These are phyloP conservation scores for Campylomormyrus tamandua DNA, from an alignment of 2,113 vertebrate species.

Conservation along the genomic window DNA sequence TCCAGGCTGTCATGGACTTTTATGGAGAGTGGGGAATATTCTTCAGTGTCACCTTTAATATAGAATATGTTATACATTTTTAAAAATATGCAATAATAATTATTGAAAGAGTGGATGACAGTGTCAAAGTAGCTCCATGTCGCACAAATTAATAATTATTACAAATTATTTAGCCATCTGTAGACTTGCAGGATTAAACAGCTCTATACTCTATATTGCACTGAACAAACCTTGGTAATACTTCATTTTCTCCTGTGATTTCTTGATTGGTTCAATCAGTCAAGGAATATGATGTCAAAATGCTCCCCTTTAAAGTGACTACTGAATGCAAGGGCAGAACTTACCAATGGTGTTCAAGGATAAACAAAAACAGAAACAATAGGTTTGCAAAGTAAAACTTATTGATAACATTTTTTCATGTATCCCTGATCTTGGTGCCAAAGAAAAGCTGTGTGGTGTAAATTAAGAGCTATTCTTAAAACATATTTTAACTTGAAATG, in stretches of 20 bases:
- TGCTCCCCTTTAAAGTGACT: neutral
- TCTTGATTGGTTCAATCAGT: neutral
- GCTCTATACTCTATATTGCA: neutral
- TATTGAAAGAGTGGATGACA: neutral
- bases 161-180: neutral
- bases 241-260: neutral
- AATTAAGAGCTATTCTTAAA: neutral
- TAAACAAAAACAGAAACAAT: neutral
- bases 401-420: neutral
- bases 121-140: neutral
- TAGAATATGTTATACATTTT: neutral
- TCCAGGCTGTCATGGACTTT: neutral
- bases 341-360: neutral
- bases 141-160: neutral
- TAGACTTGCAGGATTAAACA: neutral
- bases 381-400: neutral
- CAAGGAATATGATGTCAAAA: neutral
- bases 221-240: neutral
- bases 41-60: neutral
- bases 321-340: neutral
- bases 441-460: neutral
- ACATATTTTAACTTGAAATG: neutral
- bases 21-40: neutral
- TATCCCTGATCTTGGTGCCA: neutral
- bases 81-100: neutral